These are phyloP conservation scores for Bombyx huttoni DNA, from an alignment of 2,888 invertebrate genomes.

Conservation along the genomic window DNA sequence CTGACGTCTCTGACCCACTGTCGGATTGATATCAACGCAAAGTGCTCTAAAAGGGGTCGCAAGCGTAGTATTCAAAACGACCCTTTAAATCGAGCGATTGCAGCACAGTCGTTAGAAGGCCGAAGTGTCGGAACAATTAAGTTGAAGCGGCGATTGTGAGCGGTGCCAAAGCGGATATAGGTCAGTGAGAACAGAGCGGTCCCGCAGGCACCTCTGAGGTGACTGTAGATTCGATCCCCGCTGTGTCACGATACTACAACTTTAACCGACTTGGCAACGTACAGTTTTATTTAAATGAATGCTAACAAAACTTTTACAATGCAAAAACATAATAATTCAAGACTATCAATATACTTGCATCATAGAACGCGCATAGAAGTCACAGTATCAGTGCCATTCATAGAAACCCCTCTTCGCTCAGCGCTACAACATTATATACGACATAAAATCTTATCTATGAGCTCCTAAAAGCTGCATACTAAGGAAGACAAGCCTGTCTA, in stretches of 20 bases:
- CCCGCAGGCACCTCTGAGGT: conserved; percentile 42
- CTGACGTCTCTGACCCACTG: conserved; percentile 33
- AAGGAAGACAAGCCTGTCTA: conserved; percentile 44
- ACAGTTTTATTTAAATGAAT: conserved; percentile 3
- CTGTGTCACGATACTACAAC: conserved; percentile 36
- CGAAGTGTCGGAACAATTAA: conserved; percentile 71
- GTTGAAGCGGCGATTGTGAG: conserved; percentile 70
- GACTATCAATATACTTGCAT: no score
- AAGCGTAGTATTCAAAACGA: conserved; percentile 36
- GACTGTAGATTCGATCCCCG: conserved; percentile 35
- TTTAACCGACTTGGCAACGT: conserved; percentile 42
- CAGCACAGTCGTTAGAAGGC: conserved; percentile 66
- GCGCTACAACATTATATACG: conserved; percentile 25
- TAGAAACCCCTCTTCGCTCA: not conserved
- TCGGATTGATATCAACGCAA: conserved; percentile 27
- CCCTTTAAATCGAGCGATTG: conserved; percentile 67
- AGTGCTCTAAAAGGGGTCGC: conserved; percentile 32
- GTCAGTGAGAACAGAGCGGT: conserved; percentile 62
- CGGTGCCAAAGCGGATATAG: conserved; percentile 71
- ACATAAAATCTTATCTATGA: conserved; percentile 51
- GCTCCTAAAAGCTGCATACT: conserved; percentile 50
- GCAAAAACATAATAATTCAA: no score
- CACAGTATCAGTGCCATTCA: not conserved
- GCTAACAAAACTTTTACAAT: no score
- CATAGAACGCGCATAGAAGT: not conserved